Conservation (phyloP, 1,140 invertebrate genomes). For the Micrasema longulum region DNA sequence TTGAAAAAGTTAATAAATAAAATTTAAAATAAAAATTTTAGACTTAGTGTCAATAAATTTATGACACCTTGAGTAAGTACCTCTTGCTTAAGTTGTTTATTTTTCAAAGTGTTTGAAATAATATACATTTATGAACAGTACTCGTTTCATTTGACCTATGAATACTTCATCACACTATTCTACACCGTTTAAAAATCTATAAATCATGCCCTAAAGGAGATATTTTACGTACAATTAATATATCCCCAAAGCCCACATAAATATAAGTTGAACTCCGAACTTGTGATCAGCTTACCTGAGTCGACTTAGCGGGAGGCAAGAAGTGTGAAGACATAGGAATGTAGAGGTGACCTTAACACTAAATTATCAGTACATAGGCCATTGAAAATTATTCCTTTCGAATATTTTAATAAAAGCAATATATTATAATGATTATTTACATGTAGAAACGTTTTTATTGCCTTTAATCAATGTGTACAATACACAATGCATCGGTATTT, state of each 20-base stretch:
- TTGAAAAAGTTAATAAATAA: too few relatives aligned
- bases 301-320: neutral
- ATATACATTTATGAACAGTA: neutral
- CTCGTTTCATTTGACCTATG: neutral
- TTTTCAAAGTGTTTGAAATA: neutral
- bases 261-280: constrained; percentile 15
- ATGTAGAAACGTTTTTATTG: too few relatives aligned
- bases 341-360: too few relatives aligned
- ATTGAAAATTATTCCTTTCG: too few relatives aligned
- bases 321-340: neutral
- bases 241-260: constrained; percentile 9
- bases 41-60: too few relatives aligned
- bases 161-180: neutral
- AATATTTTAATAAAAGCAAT: too few relatives aligned
- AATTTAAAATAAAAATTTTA: too few relatives aligned
- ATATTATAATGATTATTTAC: too few relatives aligned
- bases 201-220: constrained; percentile 5
- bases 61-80: too few relatives aligned
- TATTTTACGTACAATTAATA: neutral
- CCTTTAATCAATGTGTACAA: too few relatives aligned
- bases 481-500: too few relatives aligned
- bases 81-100: neutral
- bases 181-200: neutral
- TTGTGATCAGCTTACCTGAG: constrained; percentile 1
- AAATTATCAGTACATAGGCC: too few relatives aligned